phyloP scores from a whole-genome alignment of 2,113 vertebrate genomes.

The Eulacestoma nigropectus region DNA sequence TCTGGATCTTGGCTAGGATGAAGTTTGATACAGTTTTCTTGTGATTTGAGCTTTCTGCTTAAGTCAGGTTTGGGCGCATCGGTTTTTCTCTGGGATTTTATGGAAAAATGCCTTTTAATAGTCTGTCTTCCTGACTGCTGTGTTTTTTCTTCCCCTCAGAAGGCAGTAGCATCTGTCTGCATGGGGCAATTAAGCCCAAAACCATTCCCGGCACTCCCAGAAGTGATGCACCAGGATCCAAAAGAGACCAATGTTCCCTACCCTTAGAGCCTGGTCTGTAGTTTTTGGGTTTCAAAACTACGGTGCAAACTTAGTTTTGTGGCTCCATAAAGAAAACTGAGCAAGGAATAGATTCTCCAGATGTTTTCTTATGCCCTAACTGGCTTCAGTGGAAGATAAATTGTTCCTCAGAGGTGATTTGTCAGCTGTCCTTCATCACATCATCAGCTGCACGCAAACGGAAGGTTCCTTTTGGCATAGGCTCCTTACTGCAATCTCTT shows the following conservation, averaged over 20 bases:
- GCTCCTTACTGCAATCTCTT: not conserved
- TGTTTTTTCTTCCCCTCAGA: not conserved
- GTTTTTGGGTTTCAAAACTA: not conserved
- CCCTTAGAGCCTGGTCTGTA: not conserved
- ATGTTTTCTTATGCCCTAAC: not conserved
- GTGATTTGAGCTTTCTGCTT: not conserved
- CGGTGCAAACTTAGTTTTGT: not conserved
- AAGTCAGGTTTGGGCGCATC: not conserved
- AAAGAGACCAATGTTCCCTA: not conserved
- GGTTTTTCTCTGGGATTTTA: not conserved
- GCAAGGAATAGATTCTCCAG: not conserved
- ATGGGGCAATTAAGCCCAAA: not conserved
- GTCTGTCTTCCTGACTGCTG: not conserved
- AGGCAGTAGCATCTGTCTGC: not conserved
- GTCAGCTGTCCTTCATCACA: conserved; percentile 11
- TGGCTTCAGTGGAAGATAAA: not conserved
- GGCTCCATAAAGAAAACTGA: not conserved
- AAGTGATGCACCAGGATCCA: rapidly evolving
- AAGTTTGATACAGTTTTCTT: not conserved
- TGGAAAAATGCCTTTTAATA: not conserved
- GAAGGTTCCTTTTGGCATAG: not conserved
- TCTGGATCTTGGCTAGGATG: not conserved
- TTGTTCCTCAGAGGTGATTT: not conserved
- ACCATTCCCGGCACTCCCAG: not conserved
- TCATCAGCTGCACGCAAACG: not conserved